These are phyloP conservation scores for Neogobius melanostomus DNA, from an alignment of 2,113 vertebrate species.

Conservation along the genomic window DNA sequence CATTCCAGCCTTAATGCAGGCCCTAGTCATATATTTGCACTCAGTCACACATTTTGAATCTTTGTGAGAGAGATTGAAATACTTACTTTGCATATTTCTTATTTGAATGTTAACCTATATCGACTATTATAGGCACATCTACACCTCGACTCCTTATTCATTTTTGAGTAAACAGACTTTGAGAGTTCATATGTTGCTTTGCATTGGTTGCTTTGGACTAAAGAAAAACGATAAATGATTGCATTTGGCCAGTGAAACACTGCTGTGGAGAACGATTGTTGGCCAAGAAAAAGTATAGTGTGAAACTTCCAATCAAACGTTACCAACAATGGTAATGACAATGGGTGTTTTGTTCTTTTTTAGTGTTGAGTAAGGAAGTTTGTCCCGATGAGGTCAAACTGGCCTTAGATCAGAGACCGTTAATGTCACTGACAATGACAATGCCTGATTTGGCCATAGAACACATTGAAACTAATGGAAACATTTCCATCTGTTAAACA, in stretches of 20 bases:
- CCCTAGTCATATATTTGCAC: neutral
- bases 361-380: neutral
- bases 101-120: slow-evolving; percentile 3
- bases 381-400: too few species aligned
- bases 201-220: neutral
- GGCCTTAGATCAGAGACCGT: too few species aligned
- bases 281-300: neutral
- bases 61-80: slow-evolving; percentile 1
- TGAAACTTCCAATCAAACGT: neutral
- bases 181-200: neutral
- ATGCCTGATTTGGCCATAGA: neutral
- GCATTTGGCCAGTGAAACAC: neutral
- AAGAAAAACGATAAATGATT: neutral
- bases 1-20: neutral
- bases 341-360: too few species aligned
- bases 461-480: neutral
- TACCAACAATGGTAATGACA: neutral
- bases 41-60: neutral
- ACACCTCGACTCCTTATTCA: neutral
- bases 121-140: neutral
- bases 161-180: slow-evolving; percentile 1
- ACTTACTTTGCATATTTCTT: slow-evolving; percentile 3
- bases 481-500: too few species aligned
- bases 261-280: neutral
- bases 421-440: too few species aligned